phyloP scores from a whole-genome alignment of 92 coral and sea anemone genomes.

The Parazoanthus darwini region DNA sequence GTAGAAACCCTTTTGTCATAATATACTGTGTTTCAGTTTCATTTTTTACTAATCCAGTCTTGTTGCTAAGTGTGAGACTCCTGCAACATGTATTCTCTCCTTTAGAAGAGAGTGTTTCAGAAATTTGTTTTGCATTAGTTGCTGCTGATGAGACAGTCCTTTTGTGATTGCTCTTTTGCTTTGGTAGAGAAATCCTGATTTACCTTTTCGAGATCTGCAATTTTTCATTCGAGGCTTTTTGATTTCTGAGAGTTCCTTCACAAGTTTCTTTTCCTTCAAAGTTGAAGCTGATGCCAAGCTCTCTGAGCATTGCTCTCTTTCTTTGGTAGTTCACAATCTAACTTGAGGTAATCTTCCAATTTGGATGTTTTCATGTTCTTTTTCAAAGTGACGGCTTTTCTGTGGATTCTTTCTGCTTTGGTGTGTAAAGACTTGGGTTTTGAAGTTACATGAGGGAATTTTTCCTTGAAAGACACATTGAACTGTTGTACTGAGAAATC shows the following conservation, averaged over 20 bases:
- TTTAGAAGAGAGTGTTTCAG: too few species aligned
- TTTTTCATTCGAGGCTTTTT: not conserved
- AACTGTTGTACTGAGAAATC: too few species aligned
- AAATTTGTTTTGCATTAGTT: not conserved
- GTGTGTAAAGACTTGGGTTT: constrained; percentile 14
- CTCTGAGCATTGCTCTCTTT: constrained; percentile 20
- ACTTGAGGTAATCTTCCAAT: constrained; percentile 19
- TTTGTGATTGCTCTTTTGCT: too few species aligned
- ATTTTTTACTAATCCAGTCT: too few species aligned
- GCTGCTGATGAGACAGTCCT: too few species aligned
- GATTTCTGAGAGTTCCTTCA: constrained; percentile 17
- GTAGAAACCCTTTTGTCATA: too few species aligned
- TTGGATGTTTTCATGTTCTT: not conserved
- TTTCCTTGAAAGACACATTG: too few species aligned
- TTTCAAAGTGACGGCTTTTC: constrained; percentile 9
- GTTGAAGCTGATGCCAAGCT: constrained; percentile 29
- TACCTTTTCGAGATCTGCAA: constrained; percentile 22
- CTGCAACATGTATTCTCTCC: too few species aligned
- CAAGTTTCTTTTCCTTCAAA: constrained; percentile 24
- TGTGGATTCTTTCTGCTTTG: constrained; percentile 31
- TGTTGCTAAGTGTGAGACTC: too few species aligned
- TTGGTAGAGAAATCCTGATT: not conserved
- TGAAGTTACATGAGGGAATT: not conserved
- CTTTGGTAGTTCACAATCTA: constrained; percentile 12
- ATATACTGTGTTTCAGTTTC: constrained; percentile 6